These are phyloP conservation scores for Meriones unguiculatus DNA, from an alignment of 2,113 vertebrate genomes.

Conservation along the genomic window DNA sequence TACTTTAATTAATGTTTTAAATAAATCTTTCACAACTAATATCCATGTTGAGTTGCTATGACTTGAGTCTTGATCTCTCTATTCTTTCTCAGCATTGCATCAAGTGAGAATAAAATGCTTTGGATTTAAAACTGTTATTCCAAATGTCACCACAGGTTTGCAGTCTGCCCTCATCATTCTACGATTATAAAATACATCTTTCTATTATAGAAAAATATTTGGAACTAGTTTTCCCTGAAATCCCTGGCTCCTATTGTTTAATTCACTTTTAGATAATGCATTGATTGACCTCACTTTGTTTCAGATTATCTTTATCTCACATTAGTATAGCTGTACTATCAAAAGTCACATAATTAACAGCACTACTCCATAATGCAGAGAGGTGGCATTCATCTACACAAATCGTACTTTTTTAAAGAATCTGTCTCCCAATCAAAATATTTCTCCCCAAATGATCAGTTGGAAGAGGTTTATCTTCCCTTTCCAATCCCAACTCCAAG, in stretches of 20 bases:
- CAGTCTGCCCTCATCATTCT: not conserved
- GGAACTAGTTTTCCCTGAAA: not conserved
- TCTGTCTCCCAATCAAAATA: not conserved
- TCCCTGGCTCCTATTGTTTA: not conserved
- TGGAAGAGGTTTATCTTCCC: not conserved
- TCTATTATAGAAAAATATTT: not conserved
- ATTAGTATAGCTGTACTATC: not conserved
- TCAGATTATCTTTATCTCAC: not conserved
- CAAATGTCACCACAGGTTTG: not conserved
- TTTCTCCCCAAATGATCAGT: not conserved
- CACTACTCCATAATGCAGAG: not conserved
- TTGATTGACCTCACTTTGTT: not conserved
- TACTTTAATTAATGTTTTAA: not conserved
- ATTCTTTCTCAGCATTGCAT: not conserved
- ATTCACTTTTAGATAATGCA: not conserved
- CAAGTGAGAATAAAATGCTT: not conserved
- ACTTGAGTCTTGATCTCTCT: not conserved
- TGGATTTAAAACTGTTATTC: not conserved
- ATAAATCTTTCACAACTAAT: not conserved
- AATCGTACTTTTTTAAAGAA: not conserved
- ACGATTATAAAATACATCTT: not conserved
- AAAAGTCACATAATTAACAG: not conserved
- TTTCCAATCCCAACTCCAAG: not conserved
- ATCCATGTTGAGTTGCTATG: not conserved
- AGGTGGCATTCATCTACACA: not conserved